Conservation (phyloP, 2,797 vertebrate genomes). For the Manis javanica region DNA sequence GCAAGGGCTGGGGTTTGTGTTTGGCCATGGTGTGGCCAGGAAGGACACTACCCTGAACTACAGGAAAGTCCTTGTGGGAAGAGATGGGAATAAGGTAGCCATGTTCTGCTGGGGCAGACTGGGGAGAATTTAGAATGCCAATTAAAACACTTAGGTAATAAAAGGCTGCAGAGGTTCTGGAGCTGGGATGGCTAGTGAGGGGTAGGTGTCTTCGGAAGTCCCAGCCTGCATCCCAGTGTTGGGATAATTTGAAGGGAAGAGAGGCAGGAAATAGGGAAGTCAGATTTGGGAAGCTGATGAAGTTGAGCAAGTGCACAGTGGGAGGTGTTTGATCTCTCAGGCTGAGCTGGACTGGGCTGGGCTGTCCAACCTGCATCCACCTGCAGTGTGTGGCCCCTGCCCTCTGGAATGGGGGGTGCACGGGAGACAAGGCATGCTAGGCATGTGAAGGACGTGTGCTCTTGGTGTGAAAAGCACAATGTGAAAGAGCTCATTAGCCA, state of each 20-base stretch:
- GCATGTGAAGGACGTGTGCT: neutral
- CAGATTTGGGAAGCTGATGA: neutral
- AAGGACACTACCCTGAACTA: neutral
- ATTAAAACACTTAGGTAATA: neutral
- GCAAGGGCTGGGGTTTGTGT: neutral
- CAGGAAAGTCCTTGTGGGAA: neutral
- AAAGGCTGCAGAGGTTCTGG: neutral
- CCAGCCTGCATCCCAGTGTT: too few relatives aligned
- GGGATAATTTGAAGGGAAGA: neutral
- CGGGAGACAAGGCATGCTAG: neutral
- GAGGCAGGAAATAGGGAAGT: neutral
- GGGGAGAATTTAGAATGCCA: too few relatives aligned
- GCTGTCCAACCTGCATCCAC: too few relatives aligned
- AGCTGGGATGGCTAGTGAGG: neutral
- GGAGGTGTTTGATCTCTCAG: neutral
- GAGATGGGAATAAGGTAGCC: neutral
- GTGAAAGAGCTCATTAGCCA: neutral
- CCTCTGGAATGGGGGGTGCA: neutral
- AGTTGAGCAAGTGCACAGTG: neutral
- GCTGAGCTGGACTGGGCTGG: neutral
- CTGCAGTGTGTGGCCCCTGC: neutral
- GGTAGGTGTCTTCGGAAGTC: neutral
- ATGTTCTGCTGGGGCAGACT: neutral
- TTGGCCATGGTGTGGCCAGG: neutral
- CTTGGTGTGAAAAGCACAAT: neutral